These are phyloP conservation scores for Centrocercus urophasianus DNA, from an alignment of 2,113 vertebrate genomes.

Conservation along the genomic window DNA sequence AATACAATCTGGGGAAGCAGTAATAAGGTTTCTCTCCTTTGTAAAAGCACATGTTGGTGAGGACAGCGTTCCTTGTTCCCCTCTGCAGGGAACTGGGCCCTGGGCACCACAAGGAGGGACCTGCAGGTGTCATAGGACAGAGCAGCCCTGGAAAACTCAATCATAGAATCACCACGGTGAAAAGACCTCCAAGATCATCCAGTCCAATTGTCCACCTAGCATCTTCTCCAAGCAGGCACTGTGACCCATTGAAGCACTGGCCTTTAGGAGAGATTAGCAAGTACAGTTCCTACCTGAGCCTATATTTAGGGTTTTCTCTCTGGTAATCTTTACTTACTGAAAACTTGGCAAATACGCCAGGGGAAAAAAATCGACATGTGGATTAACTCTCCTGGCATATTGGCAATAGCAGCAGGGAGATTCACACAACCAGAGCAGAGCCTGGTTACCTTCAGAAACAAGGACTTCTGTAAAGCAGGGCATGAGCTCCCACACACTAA, in stretches of 20 bases:
- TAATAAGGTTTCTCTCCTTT: constrained; percentile 10
- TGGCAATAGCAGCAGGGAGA: background rate
- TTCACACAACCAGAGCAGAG: rapidly evolving
- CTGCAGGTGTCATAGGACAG: background rate
- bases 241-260: background rate
- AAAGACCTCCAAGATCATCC: no score
- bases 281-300: background rate
- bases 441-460: background rate
- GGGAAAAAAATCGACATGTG: background rate
- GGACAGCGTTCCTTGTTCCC: background rate
- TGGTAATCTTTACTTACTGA: background rate
- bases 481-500: background rate
- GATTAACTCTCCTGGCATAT: background rate
- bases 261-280: background rate
- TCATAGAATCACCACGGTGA: no score
- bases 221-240: background rate
- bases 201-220: no score
- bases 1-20: background rate
- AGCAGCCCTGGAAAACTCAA: background rate
- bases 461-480: background rate
- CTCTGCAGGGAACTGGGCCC: background rate
- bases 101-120: background rate
- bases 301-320: background rate
- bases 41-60: background rate
- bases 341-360: background rate